Evolutionary conservation across 1,140 invertebrate genomes (phyloP), one percentile per base, ranked within the genome.

Genomic region (Aphis craccivora): DNA sequence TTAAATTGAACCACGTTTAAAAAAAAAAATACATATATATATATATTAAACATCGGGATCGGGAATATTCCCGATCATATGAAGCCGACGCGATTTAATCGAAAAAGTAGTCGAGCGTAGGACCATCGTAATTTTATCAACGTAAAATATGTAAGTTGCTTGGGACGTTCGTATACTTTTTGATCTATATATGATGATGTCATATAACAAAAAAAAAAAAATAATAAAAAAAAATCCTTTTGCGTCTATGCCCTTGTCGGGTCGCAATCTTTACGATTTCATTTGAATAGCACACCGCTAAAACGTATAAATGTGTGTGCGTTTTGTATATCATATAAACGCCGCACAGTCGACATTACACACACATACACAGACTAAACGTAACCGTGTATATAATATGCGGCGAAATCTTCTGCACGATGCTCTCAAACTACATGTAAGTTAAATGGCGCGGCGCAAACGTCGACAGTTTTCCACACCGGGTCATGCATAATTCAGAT

Each of bases 401-500:
- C 67, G 43, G 45, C 23, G 35, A 35, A 92, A 92, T 83, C 48
- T 48, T 53, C 35, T 1, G 81, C 35, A 37, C 48, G 37, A 43
- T 37, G n/a, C 25, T 23, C 30, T 53, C 30, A 37, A 93, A 86
- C 76, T 84, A 20, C 91, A 86, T 93, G 51, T 43, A 53, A 93
- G 91, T 93, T 93, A 93, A 93, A 93, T 84, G 91, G 91, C 48
- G 91, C 81, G 81, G 91, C 81, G 91, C 91, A 93, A 93, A 93
- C 91, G 91, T 86, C 81, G 91, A 93, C 91, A 43, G 81, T 93
- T 93, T 93, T 93, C 91, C 81, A 93, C 81, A 53, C 81, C 48
- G 91, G 91, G 81, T 84, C 91, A 86, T 93, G 91, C 91, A 93
- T 93, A 93, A 93, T 93, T 93, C 91, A 93, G 76, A 93, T 86